Evolutionary conservation across 2,797 vertebrate genomes (phyloP).

Genomic region (Periophthalmus magnuspinnatus): DNA sequence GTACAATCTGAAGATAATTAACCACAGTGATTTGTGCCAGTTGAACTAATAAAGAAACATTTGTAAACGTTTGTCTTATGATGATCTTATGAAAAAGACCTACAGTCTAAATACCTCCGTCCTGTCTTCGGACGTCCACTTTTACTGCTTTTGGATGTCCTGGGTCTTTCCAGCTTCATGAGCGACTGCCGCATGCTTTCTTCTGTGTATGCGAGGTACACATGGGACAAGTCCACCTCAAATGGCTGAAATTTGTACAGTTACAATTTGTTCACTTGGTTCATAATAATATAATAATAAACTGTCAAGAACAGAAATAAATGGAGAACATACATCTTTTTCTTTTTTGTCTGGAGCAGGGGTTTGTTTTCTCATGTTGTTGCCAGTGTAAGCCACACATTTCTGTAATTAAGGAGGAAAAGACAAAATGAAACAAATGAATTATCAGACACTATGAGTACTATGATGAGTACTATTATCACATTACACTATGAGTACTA

Average conservation of each 20-base stretch:
- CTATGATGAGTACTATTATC: background rate
- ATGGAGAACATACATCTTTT: constrained; percentile 88
- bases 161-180: constrained; percentile 94
- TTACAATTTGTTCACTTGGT: background rate
- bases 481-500: no score
- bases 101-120: constrained; percentile 79
- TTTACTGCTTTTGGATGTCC: constrained; percentile 90
- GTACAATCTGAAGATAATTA: background rate
- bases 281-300: no score
- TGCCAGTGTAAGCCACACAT: constrained; percentile 98
- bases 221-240: constrained; percentile 95
- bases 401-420: constrained; percentile 80
- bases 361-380: constrained; percentile 98
- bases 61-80: background rate
- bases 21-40: no score
- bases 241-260: constrained; percentile 81
- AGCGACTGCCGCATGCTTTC: constrained; percentile 96
- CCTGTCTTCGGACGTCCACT: constrained; percentile 89
- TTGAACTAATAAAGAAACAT: background rate
- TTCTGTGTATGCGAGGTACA: constrained; percentile 96
- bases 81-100: background rate
- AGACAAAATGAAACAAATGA: background rate
- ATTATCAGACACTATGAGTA: background rate
- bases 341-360: constrained; percentile 96
- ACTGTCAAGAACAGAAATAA: no score